Conservation (phyloP, 2,888 invertebrate species). For the Chymomyza procnemis region DNA sequence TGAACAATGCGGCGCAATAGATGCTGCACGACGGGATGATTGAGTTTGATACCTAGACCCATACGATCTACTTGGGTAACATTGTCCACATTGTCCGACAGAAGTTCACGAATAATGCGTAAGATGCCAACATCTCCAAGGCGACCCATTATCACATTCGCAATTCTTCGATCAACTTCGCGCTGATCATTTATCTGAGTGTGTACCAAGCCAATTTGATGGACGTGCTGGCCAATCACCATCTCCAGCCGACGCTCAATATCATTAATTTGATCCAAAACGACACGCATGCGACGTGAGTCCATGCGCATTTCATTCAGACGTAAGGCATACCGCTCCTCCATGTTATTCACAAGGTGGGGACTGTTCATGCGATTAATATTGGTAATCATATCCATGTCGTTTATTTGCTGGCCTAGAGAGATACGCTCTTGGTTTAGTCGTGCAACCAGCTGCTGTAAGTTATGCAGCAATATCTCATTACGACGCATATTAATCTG, state of each 20-base stretch:
- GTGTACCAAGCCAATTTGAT: background rate
- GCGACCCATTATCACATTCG: conserved; percentile 53
- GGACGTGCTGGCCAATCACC: conserved; percentile 31
- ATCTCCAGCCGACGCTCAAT: conserved; percentile 46
- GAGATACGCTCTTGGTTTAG: conserved; percentile 87
- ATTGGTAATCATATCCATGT: background rate
- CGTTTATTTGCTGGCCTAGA: conserved; percentile 80
- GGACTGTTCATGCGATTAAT: conserved; percentile 82
- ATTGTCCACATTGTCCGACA: conserved; percentile 26
- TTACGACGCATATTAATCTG: conserved; percentile 22
- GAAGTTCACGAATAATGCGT: conserved; percentile 50
- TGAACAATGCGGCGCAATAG: conserved; percentile 54
- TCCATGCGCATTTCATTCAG: conserved; percentile 52
- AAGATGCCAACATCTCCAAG: conserved; percentile 48
- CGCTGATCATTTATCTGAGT: conserved; percentile 19
- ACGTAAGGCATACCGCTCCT: conserved; percentile 46
- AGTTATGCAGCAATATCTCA: conserved; percentile 81
- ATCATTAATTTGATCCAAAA: conserved; percentile 43
- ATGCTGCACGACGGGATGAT: conserved; percentile 80
- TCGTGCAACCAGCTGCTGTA: conserved; percentile 85
- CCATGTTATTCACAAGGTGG: conserved; percentile 59
- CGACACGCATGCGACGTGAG: conserved; percentile 34
- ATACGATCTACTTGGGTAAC: conserved; percentile 25
- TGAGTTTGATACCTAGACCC: conserved; percentile 81
- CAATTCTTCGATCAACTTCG: conserved; percentile 48